Conservation (phyloP, 2,888 invertebrate genomes). For the Tenthredo distinguenda region DNA sequence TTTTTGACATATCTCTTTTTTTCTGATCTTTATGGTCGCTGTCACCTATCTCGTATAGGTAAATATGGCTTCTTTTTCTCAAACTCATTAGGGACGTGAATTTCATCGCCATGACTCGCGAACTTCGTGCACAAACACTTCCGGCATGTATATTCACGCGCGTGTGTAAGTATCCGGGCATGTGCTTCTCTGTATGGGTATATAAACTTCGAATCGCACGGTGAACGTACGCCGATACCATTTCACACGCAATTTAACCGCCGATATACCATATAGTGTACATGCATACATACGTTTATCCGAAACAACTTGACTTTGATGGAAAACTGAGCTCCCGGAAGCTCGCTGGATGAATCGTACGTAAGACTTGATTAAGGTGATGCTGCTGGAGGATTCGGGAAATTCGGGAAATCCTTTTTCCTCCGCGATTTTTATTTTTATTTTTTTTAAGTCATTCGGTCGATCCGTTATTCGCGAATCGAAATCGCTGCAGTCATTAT, state of each 20-base stretch:
- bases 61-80: not conserved
- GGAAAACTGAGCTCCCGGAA: constrained; percentile 61
- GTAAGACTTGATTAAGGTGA: no score
- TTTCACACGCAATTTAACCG: constrained; percentile 71
- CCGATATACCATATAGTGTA: constrained; percentile 40
- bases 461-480: no score
- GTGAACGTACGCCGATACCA: constrained; percentile 55
- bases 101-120: not conserved
- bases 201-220: not conserved
- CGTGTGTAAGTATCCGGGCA: no score
- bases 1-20: no score
- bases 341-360: not conserved
- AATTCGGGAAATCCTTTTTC: no score
- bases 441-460: no score
- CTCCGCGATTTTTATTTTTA: no score
- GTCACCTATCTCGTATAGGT: not conserved
- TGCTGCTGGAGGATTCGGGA: no score
- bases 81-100: not conserved
- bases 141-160: not conserved
- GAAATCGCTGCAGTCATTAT: no score
- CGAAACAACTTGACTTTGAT: constrained; percentile 72
- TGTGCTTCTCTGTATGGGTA: not conserved
- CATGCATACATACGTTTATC: not conserved
- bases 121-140: constrained; percentile 1
- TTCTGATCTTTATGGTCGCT: not conserved